Evolutionary conservation across 2,888 invertebrate species (phyloP).

Genomic region (Barypeithes pellucidus): DNA sequence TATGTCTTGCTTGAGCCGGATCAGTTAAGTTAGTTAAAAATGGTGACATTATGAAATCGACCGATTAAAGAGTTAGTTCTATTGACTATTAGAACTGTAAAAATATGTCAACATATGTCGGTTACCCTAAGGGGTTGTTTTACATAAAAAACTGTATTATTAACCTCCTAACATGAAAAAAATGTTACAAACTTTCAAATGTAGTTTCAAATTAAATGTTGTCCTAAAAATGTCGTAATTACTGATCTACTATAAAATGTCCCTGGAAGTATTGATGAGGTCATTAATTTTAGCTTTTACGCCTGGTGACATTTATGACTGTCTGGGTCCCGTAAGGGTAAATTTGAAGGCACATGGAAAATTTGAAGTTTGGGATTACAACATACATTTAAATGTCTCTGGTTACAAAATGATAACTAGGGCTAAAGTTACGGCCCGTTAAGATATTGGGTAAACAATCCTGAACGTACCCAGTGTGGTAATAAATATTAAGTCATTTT

Average conservation of each 20-base stretch:
- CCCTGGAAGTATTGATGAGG: background rate
- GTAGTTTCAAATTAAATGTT: background rate
- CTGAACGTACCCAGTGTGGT: too few relatives aligned
- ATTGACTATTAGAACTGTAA: too few relatives aligned
- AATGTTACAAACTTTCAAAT: too few relatives aligned
- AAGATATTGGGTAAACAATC: background rate
- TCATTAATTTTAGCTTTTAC: constrained; percentile 3
- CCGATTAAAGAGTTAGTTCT: too few relatives aligned
- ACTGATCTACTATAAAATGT: background rate
- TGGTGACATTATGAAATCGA: too few relatives aligned
- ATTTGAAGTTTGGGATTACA: background rate
- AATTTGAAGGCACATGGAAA: background rate
- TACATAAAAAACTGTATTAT: too few relatives aligned
- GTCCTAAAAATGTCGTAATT: background rate
- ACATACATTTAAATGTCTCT: background rate
- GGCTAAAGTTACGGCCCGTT: background rate
- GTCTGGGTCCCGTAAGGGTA: background rate
- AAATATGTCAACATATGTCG: too few relatives aligned
- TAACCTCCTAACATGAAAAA: too few relatives aligned
- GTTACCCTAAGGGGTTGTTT: too few relatives aligned
- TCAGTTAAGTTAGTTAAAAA: too few relatives aligned
- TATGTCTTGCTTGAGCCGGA: too few relatives aligned
- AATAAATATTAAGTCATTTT: too few relatives aligned
- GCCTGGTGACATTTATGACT: background rate
- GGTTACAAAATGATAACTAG: background rate